Evolutionary conservation across 2,797 vertebrate species (phyloP).

Genomic region (Malurus splendens): DNA sequence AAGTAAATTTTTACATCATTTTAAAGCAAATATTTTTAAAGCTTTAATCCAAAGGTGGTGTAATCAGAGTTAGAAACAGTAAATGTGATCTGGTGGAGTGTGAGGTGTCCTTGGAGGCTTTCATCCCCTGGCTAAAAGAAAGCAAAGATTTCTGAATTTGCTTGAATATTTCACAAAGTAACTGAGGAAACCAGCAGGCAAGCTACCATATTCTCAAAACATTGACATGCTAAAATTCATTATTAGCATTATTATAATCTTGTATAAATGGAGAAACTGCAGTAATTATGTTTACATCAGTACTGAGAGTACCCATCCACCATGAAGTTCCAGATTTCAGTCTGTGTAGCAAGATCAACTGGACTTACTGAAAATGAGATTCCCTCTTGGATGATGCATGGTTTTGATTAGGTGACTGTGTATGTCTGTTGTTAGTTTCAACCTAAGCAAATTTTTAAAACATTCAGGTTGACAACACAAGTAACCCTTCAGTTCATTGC

Average conservation of each 20-base stretch:
- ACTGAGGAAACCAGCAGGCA: neutral
- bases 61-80: neutral
- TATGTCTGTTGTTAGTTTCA: neutral
- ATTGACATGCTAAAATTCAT: neutral
- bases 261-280: neutral
- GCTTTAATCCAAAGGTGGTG: neutral
- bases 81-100: neutral
- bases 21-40: neutral
- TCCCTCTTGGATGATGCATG: neutral
- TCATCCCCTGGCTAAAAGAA: neutral
- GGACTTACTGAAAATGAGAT: neutral
- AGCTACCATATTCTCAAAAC: neutral
- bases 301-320: neutral
- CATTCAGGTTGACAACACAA: neutral
- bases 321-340: neutral
- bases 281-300: neutral
- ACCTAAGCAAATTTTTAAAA: neutral
- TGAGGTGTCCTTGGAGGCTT: neutral
- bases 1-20: neutral
- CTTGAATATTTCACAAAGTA: neutral
- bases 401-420: neutral
- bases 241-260: neutral
- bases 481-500: neutral
- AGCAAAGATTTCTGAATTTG: neutral
- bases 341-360: neutral